Evolutionary conservation across 2,797 vertebrate genomes (phyloP), one percentile per base, ranked within the genome.

Genomic region (Urosaurus nigricauda): DNA sequence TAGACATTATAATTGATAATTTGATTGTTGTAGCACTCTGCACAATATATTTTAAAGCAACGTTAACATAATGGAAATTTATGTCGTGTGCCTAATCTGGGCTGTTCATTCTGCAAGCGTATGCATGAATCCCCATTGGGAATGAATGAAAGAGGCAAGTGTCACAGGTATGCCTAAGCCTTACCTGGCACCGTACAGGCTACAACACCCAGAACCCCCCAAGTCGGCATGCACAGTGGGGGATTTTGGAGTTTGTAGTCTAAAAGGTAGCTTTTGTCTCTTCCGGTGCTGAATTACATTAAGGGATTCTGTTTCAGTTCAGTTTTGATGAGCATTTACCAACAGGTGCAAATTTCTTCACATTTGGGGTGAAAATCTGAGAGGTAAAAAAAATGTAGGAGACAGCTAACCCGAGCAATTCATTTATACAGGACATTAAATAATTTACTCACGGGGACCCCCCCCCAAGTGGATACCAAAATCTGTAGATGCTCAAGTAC

Each of bases 1-100:
- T 95, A 97, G 97, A 97, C 97, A 97, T 97, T 97, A 97, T 97
- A 97, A 97, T 97, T 97, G 97, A 97, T 97, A 97, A 97, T 97
- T 97, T 97, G 97, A 97, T 97, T 97, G 97, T 97, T 97, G 96
- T 96, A 95, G 96, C 96, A 96, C 96, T 97, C 96, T 0, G 94
- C 95, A 96, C 96, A 97, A 97, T 97, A 97, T 97, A 97, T 97
- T 97, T 97, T 97, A 97, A 97, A 97, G 96, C 96, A 97, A 95
- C 96, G 97, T 97, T 97, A 97, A 97, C 97, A 97, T 97, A 97
- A 97, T 97, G 97, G 96, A 96, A 97, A 97, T 97, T 77, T 96
- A 97, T 97, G 97, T 97, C 96, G 96, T 96, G 96, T 96, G 96
- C 95, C 96, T 97, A 97, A 97, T 97, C 97, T 89, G 70, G 93